Evolutionary conservation across 2,113 vertebrate genomes (phyloP).

Genomic region (Neotoma lepida): DNA sequence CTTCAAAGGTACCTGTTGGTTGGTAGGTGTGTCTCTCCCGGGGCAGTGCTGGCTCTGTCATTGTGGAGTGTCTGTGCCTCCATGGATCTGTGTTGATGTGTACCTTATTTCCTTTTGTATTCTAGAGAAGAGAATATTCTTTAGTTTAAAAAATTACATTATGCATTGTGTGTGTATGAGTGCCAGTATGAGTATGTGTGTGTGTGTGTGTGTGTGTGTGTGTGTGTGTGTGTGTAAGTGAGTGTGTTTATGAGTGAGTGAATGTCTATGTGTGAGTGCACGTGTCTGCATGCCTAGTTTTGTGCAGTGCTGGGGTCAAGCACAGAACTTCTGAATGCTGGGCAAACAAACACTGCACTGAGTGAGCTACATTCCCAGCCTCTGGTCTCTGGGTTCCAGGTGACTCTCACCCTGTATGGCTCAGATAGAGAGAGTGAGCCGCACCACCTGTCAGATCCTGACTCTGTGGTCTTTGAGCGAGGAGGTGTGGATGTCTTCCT

Average conservation of each 20-base stretch:
- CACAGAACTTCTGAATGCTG: not conserved
- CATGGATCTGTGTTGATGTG: not conserved
- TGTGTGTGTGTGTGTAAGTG: not conserved
- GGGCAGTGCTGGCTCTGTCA: not conserved
- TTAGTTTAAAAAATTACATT: not conserved
- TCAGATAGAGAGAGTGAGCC: conserved; percentile 95
- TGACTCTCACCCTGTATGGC: conserved; percentile 92
- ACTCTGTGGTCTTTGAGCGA: conserved; percentile 91
- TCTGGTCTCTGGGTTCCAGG: conserved; percentile 84
- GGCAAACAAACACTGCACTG: not conserved
- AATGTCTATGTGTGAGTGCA: not conserved
- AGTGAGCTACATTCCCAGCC: not conserved
- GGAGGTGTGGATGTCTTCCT: conserved; percentile 93
- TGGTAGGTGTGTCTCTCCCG: not conserved
- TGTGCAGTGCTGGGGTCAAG: not conserved
- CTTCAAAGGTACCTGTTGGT: conserved; percentile 88
- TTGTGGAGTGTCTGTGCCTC: not conserved
- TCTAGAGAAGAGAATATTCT: not conserved
- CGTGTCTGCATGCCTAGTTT: not conserved
- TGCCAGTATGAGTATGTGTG: not conserved
- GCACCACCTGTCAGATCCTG: conserved; percentile 90
- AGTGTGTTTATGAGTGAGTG: not conserved
- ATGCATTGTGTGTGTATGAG: not conserved
- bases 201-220: not conserved
- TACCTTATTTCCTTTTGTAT: not conserved